Evolutionary conservation across 2,113 vertebrate genomes (phyloP).

Genomic region (Mungos mungo): DNA sequence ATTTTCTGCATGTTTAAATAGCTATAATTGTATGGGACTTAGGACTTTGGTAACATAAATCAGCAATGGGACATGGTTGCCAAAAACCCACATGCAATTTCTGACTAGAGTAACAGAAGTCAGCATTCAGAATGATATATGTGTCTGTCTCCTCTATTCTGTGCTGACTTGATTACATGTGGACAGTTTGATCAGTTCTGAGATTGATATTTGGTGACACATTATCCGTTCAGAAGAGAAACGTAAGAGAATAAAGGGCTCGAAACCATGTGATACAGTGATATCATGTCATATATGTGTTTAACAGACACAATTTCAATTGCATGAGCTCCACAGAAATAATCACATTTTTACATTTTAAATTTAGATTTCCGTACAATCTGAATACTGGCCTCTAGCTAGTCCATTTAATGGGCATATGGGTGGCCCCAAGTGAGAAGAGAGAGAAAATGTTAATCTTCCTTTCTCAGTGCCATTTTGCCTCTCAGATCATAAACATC

Average conservation of each 20-base stretch:
- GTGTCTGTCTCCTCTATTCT: too few species aligned
- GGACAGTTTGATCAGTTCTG: too few species aligned
- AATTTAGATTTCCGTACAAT: neutral
- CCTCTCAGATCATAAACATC: neutral
- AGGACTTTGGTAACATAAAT: neutral
- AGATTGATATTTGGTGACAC: too few species aligned
- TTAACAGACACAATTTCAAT: neutral
- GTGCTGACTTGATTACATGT: too few species aligned
- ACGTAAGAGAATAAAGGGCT: neutral
- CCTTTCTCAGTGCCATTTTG: neutral
- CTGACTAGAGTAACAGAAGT: neutral
- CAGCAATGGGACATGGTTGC: neutral
- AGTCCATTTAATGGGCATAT: neutral
- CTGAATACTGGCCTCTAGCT: neutral
- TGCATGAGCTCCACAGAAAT: neutral
- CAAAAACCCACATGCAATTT: neutral
- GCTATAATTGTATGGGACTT: neutral
- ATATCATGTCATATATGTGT: neutral
- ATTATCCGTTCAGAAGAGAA: neutral
- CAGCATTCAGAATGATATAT: neutral
- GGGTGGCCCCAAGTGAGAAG: neutral
- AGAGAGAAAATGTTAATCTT: neutral
- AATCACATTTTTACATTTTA: neutral
- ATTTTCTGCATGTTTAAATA: neutral
- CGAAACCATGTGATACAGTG: neutral